Evolutionary conservation across 2,888 invertebrate species (phyloP), one percentile per base, ranked within the genome.

Genomic region (Hofmannophila pseudospretella): DNA sequence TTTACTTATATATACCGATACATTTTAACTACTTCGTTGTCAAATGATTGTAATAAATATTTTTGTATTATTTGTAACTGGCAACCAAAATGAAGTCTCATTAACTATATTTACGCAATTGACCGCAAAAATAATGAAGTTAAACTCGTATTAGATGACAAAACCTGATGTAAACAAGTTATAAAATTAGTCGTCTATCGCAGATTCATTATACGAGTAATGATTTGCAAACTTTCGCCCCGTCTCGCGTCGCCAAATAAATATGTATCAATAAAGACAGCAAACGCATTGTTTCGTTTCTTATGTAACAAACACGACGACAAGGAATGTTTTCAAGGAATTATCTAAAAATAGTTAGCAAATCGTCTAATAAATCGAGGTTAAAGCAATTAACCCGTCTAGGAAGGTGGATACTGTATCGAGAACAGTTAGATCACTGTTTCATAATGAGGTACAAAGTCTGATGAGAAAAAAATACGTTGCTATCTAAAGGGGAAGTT

Each of bases 391-490:
- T 55, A 44, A 58, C 51, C 51, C 45, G 44, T 32, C 40, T 28
- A 27, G 12, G 39, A 38, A 39, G 47, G 53, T 47, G 41, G 39
- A 48, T 48, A 44, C 27, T 28, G 28, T 38, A 41, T 23, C 33
- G 34, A 32, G 40, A 44, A 62, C 60, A 62, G 44, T 54, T 39
- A 32, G 32, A 41, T 36, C 48, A 43, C 44, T 62, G 58, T 60
- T 45, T 45, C 42, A 36, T 39, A 25, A 34, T 28, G 10, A 47
- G 39, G 32, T 39, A 32, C 48, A 49, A 61, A 57, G 52, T 52
- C 44, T 47, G 31, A 12, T n/a, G 32, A 42, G 35, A 47, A 41
- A 36, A 34, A 20, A 16, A 19, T 2, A 16, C 3, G 16, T 16
- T 22, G n/a, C 27, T 41, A 43, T 43, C 40, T 23, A 25, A 39